Percentiles rank a stretch among this genome's conserved stretches.
phyloP scores from a whole-genome alignment of 1,140 invertebrate species.

The Aphidius ervi region DNA sequence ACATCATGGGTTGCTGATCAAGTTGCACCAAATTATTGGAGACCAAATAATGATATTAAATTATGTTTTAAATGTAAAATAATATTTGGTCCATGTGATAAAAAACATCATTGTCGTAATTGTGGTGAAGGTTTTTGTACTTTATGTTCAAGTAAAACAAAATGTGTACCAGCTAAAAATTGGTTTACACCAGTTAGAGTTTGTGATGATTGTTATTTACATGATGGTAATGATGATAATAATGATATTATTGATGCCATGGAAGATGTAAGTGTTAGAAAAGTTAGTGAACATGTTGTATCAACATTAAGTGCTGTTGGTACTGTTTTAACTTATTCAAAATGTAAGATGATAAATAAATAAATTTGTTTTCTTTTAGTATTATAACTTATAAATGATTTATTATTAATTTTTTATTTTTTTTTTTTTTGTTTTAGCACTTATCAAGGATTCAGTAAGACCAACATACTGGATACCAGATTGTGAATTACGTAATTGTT shows the following conservation, averaged over 20 bases:
- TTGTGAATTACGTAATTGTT: slow-evolving; percentile 63
- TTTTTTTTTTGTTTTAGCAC: slow-evolving; percentile 50
- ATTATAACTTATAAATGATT: not conserved
- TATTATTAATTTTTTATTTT: not conserved
- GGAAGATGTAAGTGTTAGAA: slow-evolving; percentile 59
- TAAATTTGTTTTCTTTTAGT: no score
- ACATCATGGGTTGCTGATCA: slow-evolving; percentile 74
- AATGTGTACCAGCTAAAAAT: slow-evolving; percentile 63
- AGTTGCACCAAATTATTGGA: slow-evolving; percentile 75
- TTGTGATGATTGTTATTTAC: slow-evolving; percentile 61
- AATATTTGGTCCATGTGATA: slow-evolving; percentile 51
- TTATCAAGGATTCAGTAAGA: slow-evolving; percentile 75
- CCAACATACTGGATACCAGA: slow-evolving; percentile 81
- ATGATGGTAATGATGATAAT: slow-evolving; percentile 36
- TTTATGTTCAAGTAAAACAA: slow-evolving; percentile 58
- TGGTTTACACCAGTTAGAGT: slow-evolving; percentile 66
- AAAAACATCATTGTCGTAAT: slow-evolving; percentile 76
- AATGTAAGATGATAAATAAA: slow-evolving; percentile 40
- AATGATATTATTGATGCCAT: slow-evolving; percentile 28
- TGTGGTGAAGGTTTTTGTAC: slow-evolving; percentile 73
- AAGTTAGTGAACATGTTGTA: slow-evolving; percentile 63
- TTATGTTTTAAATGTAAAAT: slow-evolving; percentile 64
- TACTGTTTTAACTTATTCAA: slow-evolving; percentile 56
- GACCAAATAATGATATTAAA: slow-evolving; percentile 73
- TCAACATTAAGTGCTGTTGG: slow-evolving; percentile 60